Base-by-base conservation (phyloP, 1,140 invertebrate species). In the Oncopodura yosiiana region DNA sequence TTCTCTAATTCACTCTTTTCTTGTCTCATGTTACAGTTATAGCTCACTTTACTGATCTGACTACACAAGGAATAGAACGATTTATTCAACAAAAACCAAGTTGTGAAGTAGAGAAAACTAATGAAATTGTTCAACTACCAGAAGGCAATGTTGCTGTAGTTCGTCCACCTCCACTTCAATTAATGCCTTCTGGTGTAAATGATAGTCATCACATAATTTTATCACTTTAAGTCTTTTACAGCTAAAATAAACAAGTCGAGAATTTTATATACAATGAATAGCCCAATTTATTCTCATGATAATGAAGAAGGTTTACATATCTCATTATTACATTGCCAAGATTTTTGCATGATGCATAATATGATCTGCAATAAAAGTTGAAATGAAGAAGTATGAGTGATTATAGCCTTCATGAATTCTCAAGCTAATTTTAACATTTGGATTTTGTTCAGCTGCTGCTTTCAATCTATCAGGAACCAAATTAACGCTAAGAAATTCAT, bases 371-470 rank as follows among this genome's bases (percentile, higher is more conserved):
- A 99, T 85, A 69, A 92, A 99, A 0, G 89, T 83, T 3, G 88
- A 74, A 61, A 99, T 87, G 67, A 94, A 98, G 68, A 81, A 98
- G 66, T 97, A 99, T 45, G 87, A 86, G 70, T 99, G 95, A 72
- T 98, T 93, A 70, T 97, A 99, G 14, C 82, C 87, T 52, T 90
- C 52, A 12, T 57, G 55, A 68, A 84, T 77, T 62, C 89, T 81
- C 14, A 88, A 75, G 46, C 83, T 78, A 0, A 87, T 39, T 9
- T 53, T 73, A 26, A 82, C 79, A 49, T 81, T 79, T 34, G 77
- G 77, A 57, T 82, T 78, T 54, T 80, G 75, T 65, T 81, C 84
- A 9, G 81, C 81, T 24, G 77, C 75, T 41, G 74, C 69, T 21
- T 88, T 72, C 36, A 99, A 78, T 65, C 89, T 90, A 56, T 95